These are phyloP conservation scores for Ptychoptera albimana DNA, from an alignment of 2,888 invertebrate species.

Conservation along the genomic window DNA sequence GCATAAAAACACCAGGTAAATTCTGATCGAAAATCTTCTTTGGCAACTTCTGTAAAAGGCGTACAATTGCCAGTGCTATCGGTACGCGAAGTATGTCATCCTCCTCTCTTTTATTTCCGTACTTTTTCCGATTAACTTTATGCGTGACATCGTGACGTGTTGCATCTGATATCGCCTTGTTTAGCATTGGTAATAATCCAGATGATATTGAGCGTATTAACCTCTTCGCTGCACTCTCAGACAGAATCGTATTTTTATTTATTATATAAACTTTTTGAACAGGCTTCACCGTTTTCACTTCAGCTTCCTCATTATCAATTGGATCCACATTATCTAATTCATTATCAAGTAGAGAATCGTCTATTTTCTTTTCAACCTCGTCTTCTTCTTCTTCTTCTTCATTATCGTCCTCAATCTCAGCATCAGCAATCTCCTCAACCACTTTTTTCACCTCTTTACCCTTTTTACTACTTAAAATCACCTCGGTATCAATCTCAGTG, in stretches of 20 bases:
- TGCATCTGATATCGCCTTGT: conserved; percentile 50
- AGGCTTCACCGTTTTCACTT: conserved; percentile 22
- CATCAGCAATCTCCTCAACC: conserved; percentile 15
- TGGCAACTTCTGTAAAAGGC: conserved; percentile 76
- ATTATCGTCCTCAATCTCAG: conserved; percentile 24
- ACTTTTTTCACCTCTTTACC: conserved; percentile 7
- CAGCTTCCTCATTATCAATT: conserved; percentile 22
- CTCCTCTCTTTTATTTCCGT: conserved; percentile 60
- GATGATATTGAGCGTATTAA: conserved; percentile 55
- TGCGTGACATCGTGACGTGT: conserved; percentile 61
- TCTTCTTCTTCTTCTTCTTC: conserved; percentile 22
- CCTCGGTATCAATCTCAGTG: conserved; percentile 14
- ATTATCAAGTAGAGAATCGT: conserved; percentile 22
- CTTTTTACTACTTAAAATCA: conserved; percentile 21
- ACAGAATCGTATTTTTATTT: conserved; percentile 37
- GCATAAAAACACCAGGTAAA: conserved; percentile 72
- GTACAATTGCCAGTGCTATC: conserved; percentile 82
- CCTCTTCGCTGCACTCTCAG: conserved; percentile 55
- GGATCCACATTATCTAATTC: conserved; percentile 26
- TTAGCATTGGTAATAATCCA: conserved; percentile 63
- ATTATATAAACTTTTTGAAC: conserved; percentile 12
- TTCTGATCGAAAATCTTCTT: conserved; percentile 54
- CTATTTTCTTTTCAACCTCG: conserved; percentile 15
- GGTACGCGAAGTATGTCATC: conserved; percentile 84
- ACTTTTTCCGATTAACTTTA: conserved; percentile 56